Conservation (phyloP, 2,888 invertebrate species). For the Metallyticus violacea region DNA sequence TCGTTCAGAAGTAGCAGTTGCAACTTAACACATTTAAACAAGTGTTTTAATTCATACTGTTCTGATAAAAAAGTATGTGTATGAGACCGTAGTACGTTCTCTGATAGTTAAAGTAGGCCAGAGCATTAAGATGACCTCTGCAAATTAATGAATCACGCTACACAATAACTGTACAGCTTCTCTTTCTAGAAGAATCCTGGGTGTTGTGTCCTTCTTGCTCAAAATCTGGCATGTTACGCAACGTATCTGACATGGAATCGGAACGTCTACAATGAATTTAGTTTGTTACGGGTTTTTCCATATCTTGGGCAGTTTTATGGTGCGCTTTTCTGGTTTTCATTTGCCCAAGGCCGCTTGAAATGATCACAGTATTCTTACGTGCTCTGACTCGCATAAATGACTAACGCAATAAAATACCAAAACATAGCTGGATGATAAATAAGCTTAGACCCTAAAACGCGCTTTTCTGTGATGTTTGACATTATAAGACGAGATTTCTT, state of each 20-base stretch:
- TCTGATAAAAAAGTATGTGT: too few species aligned
- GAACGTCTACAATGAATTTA: too few species aligned
- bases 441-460: not conserved
- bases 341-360: not conserved
- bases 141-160: too few species aligned
- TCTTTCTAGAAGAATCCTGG: not conserved
- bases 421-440: not conserved
- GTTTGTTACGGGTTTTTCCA: not conserved
- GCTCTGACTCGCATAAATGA: not conserved
- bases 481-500: not conserved
- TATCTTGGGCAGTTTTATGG: not conserved
- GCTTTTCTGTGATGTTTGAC: not conserved
- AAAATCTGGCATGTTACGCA: not conserved
- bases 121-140: too few species aligned
- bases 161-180: too few species aligned
- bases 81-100: too few species aligned
- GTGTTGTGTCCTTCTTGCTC: not conserved
- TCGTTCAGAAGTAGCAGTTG: too few species aligned
- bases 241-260: not conserved
- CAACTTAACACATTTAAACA: too few species aligned
- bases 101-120: too few species aligned
- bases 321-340: not conserved
- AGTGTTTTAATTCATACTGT: too few species aligned
- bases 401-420: not conserved
- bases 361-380: not conserved